Evolutionary conservation across 2,113 vertebrate genomes (phyloP).

Genomic region (Cyanocitta stelleri): DNA sequence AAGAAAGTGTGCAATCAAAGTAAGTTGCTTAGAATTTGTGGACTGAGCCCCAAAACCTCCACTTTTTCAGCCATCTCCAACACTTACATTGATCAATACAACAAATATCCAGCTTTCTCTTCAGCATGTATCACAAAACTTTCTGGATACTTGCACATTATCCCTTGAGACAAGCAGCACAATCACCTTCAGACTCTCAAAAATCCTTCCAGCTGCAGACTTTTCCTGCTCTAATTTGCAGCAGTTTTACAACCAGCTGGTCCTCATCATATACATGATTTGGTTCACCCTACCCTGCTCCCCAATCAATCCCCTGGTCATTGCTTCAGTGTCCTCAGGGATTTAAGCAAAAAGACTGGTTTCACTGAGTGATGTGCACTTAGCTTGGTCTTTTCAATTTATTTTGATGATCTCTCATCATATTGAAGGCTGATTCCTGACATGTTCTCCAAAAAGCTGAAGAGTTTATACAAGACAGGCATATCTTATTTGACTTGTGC

Average conservation of each 20-base stretch:
- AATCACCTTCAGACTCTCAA: not conserved
- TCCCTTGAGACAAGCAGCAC: not conserved
- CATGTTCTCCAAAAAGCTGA: not conserved
- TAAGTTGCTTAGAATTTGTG: not conserved
- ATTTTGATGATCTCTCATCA: not conserved
- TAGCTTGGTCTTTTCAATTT: not conserved
- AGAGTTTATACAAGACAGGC: not conserved
- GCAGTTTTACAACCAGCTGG: not conserved
- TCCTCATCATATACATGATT: not conserved
- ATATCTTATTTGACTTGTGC: slow-evolving; percentile 5
- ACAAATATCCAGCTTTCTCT: not conserved
- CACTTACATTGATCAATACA: not conserved
- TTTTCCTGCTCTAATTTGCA: not conserved
- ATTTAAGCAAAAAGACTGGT: slow-evolving; percentile 2
- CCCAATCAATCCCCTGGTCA: not conserved
- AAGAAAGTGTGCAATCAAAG: not conserved
- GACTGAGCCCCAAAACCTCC: not conserved
- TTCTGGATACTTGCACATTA: not conserved
- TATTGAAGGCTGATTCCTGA: not conserved
- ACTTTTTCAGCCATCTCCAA: not conserved
- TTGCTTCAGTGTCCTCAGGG: not conserved
- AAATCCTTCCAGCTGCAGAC: not conserved
- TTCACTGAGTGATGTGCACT: not conserved
- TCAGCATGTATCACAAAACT: not conserved
- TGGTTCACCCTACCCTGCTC: not conserved